A percentile compares a stretch with the other conserved stretches of the same genome.
phyloP scores from a whole-genome alignment of 2,888 invertebrate species.

The Charanyca ferruginea region DNA sequence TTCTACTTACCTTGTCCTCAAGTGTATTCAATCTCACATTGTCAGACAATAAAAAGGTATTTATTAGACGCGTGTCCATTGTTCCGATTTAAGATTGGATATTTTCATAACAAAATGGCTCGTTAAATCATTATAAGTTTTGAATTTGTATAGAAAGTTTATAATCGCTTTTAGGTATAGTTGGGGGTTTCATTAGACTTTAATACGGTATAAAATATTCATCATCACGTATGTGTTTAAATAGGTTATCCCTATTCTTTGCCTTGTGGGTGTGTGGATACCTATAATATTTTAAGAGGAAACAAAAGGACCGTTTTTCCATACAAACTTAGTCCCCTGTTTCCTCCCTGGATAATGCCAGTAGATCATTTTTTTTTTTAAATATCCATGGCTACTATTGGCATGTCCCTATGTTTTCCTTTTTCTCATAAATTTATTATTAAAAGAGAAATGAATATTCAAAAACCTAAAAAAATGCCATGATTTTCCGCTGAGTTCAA shows the following conservation, averaged over 20 bases:
- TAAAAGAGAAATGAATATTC: too few species aligned
- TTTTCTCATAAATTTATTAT: too few species aligned
- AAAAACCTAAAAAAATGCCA: too few species aligned
- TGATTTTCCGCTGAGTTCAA: too few species aligned
- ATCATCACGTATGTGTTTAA: slow-evolving; percentile 26
- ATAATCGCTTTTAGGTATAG: slow-evolving; percentile 31
- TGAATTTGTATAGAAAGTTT: slow-evolving; percentile 21
- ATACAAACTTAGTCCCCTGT: too few species aligned
- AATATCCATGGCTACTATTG: too few species aligned
- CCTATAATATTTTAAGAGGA: neutral
- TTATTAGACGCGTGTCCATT: slow-evolving; percentile 38
- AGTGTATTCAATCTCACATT: slow-evolving; percentile 59
- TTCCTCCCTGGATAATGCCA: too few species aligned
- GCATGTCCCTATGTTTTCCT: too few species aligned
- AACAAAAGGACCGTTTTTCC: too few species aligned
- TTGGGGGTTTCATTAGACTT: slow-evolving; percentile 23
- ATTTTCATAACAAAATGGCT: slow-evolving; percentile 19
- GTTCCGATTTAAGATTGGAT: slow-evolving; percentile 15
- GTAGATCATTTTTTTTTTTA: too few species aligned
- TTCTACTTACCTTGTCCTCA: slow-evolving; percentile 51
- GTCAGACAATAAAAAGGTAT: slow-evolving; percentile 66
- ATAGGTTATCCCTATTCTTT: slow-evolving; percentile 23
- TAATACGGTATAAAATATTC: slow-evolving; percentile 39
- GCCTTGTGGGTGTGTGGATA: neutral
- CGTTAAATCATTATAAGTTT: slow-evolving; percentile 4